These are phyloP conservation scores for Microtus pennsylvanicus DNA, from an alignment of 2,113 vertebrate species.

Conservation along the genomic window DNA sequence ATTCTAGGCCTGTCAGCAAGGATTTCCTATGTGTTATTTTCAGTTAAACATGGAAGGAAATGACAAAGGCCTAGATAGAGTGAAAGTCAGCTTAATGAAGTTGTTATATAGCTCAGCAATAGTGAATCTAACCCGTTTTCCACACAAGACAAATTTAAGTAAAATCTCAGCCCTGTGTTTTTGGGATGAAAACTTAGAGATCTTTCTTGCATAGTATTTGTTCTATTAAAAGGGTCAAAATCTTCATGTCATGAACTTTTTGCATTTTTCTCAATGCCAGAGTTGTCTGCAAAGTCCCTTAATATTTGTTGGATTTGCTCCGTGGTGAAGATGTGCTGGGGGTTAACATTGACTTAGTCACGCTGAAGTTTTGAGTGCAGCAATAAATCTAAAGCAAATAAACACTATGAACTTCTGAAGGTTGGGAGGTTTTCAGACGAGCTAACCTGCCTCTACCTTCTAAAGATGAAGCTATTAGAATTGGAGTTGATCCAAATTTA, in stretches of 20 bases:
- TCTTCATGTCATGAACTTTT: background rate
- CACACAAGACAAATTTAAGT: constrained; percentile 20
- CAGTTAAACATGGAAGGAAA: constrained; percentile 71
- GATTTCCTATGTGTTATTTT: constrained; percentile 74
- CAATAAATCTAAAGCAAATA: constrained; percentile 38
- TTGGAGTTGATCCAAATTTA: background rate
- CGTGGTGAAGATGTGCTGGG: background rate
- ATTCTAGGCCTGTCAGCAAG: constrained; percentile 72
- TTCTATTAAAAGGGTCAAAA: background rate
- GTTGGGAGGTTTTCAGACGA: background rate
- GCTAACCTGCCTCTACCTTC: background rate
- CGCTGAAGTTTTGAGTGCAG: background rate
- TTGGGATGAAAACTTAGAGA: background rate
- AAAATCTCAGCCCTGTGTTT: background rate
- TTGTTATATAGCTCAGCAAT: background rate
- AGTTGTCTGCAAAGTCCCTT: background rate
- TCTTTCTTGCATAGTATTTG: background rate
- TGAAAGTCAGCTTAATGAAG: constrained; percentile 66
- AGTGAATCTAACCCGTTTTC: background rate
- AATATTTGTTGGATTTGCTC: background rate
- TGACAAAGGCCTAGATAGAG: constrained; percentile 65
- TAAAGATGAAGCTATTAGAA: background rate
- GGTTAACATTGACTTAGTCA: background rate
- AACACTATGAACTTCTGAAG: background rate
- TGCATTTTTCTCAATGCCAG: background rate